These are phyloP conservation scores for Trichacis sp. DNA, from an alignment of 2,888 invertebrate genomes.

Conservation along the genomic window DNA sequence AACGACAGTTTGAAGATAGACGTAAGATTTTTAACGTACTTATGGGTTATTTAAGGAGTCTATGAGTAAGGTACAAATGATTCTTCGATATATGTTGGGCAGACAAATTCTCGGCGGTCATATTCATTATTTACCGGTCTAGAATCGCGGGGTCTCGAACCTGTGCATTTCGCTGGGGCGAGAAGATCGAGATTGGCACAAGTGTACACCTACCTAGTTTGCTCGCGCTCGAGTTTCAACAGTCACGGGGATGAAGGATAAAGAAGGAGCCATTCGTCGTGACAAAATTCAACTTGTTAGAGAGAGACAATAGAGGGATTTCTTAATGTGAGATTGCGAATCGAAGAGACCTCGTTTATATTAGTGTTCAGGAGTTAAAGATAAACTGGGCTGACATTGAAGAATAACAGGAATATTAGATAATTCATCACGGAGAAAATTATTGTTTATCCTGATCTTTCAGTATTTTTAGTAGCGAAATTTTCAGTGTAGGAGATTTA, in stretches of 20 bases:
- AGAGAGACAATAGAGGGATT: too few relatives aligned
- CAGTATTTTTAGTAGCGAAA: too few relatives aligned
- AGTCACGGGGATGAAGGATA: too few relatives aligned
- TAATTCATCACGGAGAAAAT: too few relatives aligned
- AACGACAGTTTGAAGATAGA: constrained; percentile 39
- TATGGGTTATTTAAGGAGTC: constrained; percentile 63
- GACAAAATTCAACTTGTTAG: too few relatives aligned
- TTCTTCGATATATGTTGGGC: constrained; percentile 62
- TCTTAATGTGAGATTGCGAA: too few relatives aligned
- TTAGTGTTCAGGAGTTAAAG: too few relatives aligned
- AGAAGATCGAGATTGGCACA: constrained; percentile 36
- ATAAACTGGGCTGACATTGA: too few relatives aligned
- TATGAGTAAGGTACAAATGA: constrained; percentile 42
- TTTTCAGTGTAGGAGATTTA: too few relatives aligned
- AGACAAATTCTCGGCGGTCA: constrained; percentile 51
- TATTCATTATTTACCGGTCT: constrained; percentile 50
- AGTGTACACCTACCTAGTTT: constrained; percentile 55
- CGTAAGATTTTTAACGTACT: constrained; percentile 51
- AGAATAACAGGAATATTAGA: too few relatives aligned
- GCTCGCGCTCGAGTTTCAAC: constrained; percentile 15
- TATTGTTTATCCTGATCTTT: too few relatives aligned
- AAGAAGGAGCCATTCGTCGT: background rate
- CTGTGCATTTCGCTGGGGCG: constrained; percentile 21
- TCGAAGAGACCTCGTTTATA: too few relatives aligned
- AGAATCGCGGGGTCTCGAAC: constrained; percentile 8